Evolutionary conservation across 2,113 vertebrate genomes (phyloP).

Genomic region (Pachycephala philippinensis): DNA sequence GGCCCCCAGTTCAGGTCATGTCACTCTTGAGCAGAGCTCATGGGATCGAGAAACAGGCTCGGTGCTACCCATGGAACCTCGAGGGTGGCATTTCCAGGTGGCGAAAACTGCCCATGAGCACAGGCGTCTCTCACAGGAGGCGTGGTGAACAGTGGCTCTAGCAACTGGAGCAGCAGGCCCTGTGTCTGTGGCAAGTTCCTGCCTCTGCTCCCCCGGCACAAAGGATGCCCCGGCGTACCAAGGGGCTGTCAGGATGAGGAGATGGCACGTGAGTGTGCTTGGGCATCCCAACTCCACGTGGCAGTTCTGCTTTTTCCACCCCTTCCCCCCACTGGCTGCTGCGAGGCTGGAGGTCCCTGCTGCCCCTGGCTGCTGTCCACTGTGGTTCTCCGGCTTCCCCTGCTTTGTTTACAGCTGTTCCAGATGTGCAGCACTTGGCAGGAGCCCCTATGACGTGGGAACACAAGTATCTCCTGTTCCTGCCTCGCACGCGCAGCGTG

Average conservation of each 20-base stretch:
- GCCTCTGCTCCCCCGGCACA: fast-evolving
- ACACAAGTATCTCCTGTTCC: not conserved
- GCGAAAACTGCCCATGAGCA: fast-evolving
- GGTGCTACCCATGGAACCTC: not conserved
- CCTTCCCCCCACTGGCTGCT: not conserved
- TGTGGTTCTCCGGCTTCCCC: not conserved
- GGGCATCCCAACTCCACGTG: not conserved
- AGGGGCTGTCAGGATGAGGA: not conserved
- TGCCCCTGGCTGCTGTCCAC: not conserved
- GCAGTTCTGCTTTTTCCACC: not conserved
- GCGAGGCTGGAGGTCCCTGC: not conserved
- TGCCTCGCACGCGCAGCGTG: not conserved
- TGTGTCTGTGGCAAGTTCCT: not conserved
- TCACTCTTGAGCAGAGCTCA: fast-evolving
- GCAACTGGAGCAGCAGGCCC: not conserved
- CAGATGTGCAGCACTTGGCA: conserved; percentile 39
- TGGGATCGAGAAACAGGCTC: fast-evolving
- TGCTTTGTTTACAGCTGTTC: conserved; percentile 32
- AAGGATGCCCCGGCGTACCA: fast-evolving
- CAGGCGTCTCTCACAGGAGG: fast-evolving
- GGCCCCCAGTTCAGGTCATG: fast-evolving
- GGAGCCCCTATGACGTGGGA: not conserved
- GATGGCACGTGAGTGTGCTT: not conserved
- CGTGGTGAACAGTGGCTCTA: not conserved
- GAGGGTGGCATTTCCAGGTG: not conserved